Percentiles rank a stretch among this genome's conserved stretches.
Evolutionary conservation across 2,797 vertebrate genomes (phyloP).

Genomic region (Neosilurus mollespiculum): DNA sequence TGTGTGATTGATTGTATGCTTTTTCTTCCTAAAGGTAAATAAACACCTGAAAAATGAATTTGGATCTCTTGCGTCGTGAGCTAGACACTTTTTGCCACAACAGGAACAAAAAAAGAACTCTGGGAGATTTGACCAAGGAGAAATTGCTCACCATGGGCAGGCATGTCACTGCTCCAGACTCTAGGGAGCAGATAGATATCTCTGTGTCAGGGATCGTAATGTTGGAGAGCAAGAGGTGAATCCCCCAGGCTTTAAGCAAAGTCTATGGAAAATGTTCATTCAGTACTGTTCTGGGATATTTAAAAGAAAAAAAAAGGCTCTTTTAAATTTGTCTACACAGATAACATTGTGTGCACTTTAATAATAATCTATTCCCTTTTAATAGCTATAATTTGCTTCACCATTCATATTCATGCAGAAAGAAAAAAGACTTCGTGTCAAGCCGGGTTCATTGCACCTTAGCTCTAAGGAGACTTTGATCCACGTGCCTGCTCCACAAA

Average conservation of each 20-base stretch:
- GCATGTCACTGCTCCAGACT: constrained; percentile 28
- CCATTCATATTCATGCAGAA: constrained; percentile 30
- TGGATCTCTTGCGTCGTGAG: too few relatives aligned
- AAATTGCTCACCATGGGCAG: constrained; percentile 22
- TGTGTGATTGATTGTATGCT: too few relatives aligned
- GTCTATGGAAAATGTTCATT: constrained; percentile 40
- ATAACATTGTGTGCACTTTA: not conserved
- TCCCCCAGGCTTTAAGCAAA: constrained; percentile 22
- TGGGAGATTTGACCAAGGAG: constrained; percentile 30
- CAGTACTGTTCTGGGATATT: not conserved
- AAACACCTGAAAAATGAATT: too few relatives aligned
- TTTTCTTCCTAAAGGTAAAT: too few relatives aligned
- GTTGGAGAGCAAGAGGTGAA: constrained; percentile 24
- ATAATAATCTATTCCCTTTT: not conserved
- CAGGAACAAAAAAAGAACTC: constrained; percentile 35
- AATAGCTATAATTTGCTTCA: constrained; percentile 9
- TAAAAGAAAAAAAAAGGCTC: not conserved
- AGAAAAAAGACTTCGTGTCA: constrained; percentile 41
- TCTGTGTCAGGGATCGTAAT: constrained; percentile 7
- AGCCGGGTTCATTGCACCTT: constrained; percentile 45
- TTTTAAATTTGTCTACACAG: not conserved
- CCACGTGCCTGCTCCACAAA: constrained; percentile 43
- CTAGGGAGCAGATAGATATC: constrained; percentile 20
- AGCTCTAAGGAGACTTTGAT: constrained; percentile 55
- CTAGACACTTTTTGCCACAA: too few relatives aligned